Percentiles rank a stretch among this genome's conserved stretches.
These are phyloP conservation scores for Sesia bembeciformis DNA, from an alignment of 2,888 invertebrate species.

Conservation along the genomic window DNA sequence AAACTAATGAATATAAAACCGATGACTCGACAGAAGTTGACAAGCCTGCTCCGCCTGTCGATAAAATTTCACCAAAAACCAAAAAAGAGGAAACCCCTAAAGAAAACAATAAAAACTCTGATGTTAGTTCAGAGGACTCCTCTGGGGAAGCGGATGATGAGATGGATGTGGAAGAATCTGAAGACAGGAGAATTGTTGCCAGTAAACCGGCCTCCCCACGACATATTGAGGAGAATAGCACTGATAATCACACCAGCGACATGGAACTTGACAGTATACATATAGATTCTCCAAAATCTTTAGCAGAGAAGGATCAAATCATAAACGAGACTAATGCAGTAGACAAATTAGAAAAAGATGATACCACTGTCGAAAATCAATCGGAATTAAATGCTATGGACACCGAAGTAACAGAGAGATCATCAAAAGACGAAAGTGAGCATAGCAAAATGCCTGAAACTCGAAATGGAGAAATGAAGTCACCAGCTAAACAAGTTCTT, in stretches of 20 bases:
- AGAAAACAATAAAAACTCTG: conserved; percentile 39
- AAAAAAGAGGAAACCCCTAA: conserved; percentile 20
- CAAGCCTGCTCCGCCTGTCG: conserved; percentile 15
- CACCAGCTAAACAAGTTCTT: conserved; percentile 33
- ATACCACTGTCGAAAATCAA: conserved; percentile 17
- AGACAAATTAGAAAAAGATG: conserved; percentile 31
- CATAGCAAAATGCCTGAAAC: conserved; percentile 33
- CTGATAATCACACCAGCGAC: conserved; percentile 65
- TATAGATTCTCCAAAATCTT: conserved; percentile 62
- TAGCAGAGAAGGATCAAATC: conserved; percentile 53
- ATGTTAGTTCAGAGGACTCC: conserved; percentile 75
- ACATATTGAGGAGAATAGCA: conserved; percentile 54
- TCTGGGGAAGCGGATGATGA: conserved; percentile 80
- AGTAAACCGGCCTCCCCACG: conserved; percentile 51
- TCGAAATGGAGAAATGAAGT: conserved; percentile 41
- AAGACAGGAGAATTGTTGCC: conserved; percentile 50
- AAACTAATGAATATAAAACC: conserved; percentile 34
- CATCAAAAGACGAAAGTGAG: conserved; percentile 21
- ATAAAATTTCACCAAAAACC: conserved; percentile 21
- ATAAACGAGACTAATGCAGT: conserved; percentile 38
- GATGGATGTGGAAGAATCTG: conserved; percentile 77
- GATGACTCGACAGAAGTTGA: conserved; percentile 37
- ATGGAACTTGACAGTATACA: conserved; percentile 68
- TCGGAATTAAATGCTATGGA: conserved; percentile 13
- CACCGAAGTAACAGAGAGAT: conserved; percentile 21